Evolutionary conservation across 2,888 invertebrate genomes (phyloP), one percentile per base, ranked within the genome.

Genomic region (Argyra leucocephala): DNA sequence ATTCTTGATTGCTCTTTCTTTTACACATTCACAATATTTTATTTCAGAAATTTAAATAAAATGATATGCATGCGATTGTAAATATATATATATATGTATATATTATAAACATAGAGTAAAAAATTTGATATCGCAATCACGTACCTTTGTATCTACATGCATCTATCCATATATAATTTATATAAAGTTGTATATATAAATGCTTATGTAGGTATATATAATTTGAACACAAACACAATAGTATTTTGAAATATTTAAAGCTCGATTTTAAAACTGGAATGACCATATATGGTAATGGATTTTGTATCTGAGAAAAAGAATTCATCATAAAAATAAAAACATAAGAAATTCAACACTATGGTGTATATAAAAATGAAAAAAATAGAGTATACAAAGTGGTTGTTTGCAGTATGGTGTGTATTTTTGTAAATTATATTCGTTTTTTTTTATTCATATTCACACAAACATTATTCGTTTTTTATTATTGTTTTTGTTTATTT

Each of bases 231-330:
- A 48, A 48, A 48, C 15, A 48, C 48, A 48, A 2, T n/a, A n/a
- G 3, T 31, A 18, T 48, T 18, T 18, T n/a, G n/a, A 48, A 48
- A 48, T 48, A 48, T 48, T 48, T 18, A 48, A 48, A 48, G 48
- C 48, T 48, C 48, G 48, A 48, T 48, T 48, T 48, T 48, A 48
- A 48, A 48, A 48, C 48, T 48, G 48, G 48, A 48, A 48, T 58
- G 58, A 58, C 58, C 58, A 58, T 58, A 58, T 58, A 58, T 58
- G 58, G 58, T 22, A 58, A 58, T 58, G 22, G 58, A 58, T 58
- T 48, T 48, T 48, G 48, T 48, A 48, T 48, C 48, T 48, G 48
- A n/a, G n/a, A 48, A 48, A 48, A 48, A 48, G 48, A 48, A 48
- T 48, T 48, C 48, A 48, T 48, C 18, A 48, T n/a, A 48, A 48